Evolutionary conservation across 2,797 vertebrate genomes (phyloP), one percentile per base, ranked within the genome.

Genomic region (Gymnothorax reevesii): DNA sequence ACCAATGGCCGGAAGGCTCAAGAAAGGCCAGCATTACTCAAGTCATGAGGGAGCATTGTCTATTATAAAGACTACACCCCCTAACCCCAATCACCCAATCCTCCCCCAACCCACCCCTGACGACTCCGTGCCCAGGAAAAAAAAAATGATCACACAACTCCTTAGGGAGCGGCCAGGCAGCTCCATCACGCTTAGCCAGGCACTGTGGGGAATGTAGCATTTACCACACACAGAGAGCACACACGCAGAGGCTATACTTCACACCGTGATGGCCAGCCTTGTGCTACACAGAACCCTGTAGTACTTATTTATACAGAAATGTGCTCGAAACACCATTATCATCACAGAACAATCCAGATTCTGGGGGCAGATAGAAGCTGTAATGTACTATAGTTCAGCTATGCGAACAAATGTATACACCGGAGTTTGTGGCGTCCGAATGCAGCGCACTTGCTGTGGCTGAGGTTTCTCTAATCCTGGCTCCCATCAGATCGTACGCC

Each of bases 1-100:
- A 57, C 60, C 86, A 80, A 88, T 85, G 89, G 64, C 73, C 49
- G 75, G 80, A 83, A 87, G 88, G 71, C 77, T 82, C 79, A 22
- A 84, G 80, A 83, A 69, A 80, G 83, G 82, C 83, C 83, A 64
- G 75, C 73, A 86, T 73, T 77, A 86, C 89, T 82, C 73, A 83
- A 88, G 85, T 89, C 89, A 90, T 27, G 60, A 84, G 89, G 85
- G 87, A 89, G 86, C 64, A 86, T 88, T 88, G 86, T 57, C 84
- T 62, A 10, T 73, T 84, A 87, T 87, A 87, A 88, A 90, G 88
- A 87, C 87, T 71, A 42, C n/a, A 20, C n/a, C 82, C 73, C 82
- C 87, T 12, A n/a, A 12, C 82, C 77, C 83, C 88, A 82, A 84
- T 83, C 82, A n/a, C 52, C n/a, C 77, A 62, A 82, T 84, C 82